A percentile compares a stretch with the other conserved stretches of the same genome.
Evolutionary conservation across 37 sponge, comb jelly and placozoan species (phyloP).

Genomic region (Halisarca cf. caerulea): DNA sequence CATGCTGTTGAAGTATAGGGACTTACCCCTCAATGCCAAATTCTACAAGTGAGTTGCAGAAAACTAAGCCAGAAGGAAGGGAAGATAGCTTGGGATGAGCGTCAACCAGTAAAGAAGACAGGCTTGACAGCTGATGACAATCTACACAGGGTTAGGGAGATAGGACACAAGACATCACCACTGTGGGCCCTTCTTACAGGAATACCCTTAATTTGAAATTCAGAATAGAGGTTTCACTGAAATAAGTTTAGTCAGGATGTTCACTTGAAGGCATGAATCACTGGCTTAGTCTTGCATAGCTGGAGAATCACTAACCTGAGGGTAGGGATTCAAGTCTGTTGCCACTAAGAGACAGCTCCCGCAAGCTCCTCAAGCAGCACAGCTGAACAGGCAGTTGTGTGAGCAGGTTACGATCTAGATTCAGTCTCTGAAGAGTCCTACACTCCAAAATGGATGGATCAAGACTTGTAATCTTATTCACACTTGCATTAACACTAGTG

Average conservation of each 20-base stretch:
- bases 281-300: too few species aligned
- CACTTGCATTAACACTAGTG: background rate
- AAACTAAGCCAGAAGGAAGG: background rate
- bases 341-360: constrained; percentile 33
- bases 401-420: constrained; percentile 30
- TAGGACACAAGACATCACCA: too few species aligned
- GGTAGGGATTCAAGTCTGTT: constrained; percentile 30
- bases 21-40: constrained; percentile 4
- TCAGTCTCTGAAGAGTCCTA: constrained; percentile 18
- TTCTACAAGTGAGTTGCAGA: background rate
- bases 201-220: too few species aligned
- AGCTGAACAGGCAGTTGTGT: constrained; percentile 27
- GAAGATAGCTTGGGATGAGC: background rate
- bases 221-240: too few species aligned
- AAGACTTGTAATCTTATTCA: background rate
- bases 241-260: too few species aligned
- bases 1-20: too few species aligned
- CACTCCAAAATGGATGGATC: constrained; percentile 7
- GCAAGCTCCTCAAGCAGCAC: background rate
- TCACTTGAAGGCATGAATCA: too few species aligned
- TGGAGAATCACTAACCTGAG: background rate
- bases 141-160: background rate
- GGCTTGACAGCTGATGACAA: background rate
- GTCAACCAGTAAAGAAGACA: background rate
- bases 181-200: too few species aligned